Percentiles rank a stretch among this genome's conserved stretches.
Conservation (phyloP, 2,797 vertebrate genomes). For the Cyprinella venusta region DNA sequence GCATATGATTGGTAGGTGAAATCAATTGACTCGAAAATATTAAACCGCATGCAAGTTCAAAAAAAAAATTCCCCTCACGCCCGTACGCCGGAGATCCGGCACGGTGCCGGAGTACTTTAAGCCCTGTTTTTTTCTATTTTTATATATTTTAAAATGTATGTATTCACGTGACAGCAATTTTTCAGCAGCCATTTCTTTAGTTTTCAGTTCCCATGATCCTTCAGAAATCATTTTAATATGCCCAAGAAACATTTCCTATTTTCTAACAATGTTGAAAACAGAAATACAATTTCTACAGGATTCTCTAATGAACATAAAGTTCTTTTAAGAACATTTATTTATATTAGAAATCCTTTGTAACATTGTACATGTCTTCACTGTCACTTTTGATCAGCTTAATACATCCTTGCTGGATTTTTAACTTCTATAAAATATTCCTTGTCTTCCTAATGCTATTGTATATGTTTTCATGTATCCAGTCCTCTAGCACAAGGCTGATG, state of each 20-base stretch:
- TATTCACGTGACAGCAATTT: neutral
- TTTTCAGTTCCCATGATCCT: neutral
- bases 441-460: neutral
- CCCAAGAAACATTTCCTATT: neutral
- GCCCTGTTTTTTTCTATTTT: neutral
- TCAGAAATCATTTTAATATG: neutral
- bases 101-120: no score
- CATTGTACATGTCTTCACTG: neutral
- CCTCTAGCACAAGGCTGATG: constrained; percentile 89
- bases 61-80: no score
- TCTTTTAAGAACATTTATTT: neutral
- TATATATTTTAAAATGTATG: no score
- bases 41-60: no score
- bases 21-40: no score
- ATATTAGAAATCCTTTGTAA: neutral
- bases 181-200: neutral
- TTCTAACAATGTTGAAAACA: neutral
- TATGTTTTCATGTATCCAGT: constrained; percentile 71
- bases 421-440: neutral
- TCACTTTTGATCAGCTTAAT: neutral
- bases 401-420: neutral
- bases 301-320: neutral
- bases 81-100: no score
- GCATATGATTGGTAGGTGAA: no score
- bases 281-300: neutral